Evolutionary conservation across 2,888 invertebrate species (phyloP), one percentile per base, ranked within the genome.

Genomic region (Eumerus sabulonum): DNA sequence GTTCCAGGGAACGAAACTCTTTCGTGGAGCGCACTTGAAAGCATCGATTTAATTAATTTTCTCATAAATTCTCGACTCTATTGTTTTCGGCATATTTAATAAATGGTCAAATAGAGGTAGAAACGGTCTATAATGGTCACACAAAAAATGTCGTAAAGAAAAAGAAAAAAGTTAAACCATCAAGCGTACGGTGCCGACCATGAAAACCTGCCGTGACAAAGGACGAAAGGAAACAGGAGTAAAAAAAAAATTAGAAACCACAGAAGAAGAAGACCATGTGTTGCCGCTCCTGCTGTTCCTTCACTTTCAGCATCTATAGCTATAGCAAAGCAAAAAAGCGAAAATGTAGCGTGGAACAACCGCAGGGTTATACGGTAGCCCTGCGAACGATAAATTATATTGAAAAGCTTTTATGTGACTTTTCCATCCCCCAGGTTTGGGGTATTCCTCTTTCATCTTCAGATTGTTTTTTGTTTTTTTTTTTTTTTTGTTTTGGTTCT

Each of bases 11-110:
- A 5, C 9, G 38, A 36, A 63, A 54, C 38, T 59, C 42, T 45
- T 66, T 59, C 16, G 11, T 54, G 4, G 12, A n/a, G 35, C 48
- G 38, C 47, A 67, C 72, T 82, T 82, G 44, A 76, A 82, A 82
- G 79, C 82, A 81, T 84, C 83, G 82, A 84, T 85, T 84, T 84
- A 84, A 84, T 85, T 85, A 84, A 84, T 84, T 83, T 83, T 74
- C 76, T 64, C 84, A 84, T 84, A 84, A 84, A 85, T 84, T 83
- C 53, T 45, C 57, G 56, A 50, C 67, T 60, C 79, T 71, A 83
- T 84, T 85, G 84, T 84, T 84, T 83, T 83, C 82, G 82, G 82
- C 82, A 82, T 83, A 84, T 84, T 84, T 76, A 83, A 81, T 82
- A 82, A 82, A 83, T 83, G 82, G 54, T 51, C 51, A 70, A 77